phyloP scores from a whole-genome alignment of 2,888 invertebrate genomes.

The Spialia ferax region DNA sequence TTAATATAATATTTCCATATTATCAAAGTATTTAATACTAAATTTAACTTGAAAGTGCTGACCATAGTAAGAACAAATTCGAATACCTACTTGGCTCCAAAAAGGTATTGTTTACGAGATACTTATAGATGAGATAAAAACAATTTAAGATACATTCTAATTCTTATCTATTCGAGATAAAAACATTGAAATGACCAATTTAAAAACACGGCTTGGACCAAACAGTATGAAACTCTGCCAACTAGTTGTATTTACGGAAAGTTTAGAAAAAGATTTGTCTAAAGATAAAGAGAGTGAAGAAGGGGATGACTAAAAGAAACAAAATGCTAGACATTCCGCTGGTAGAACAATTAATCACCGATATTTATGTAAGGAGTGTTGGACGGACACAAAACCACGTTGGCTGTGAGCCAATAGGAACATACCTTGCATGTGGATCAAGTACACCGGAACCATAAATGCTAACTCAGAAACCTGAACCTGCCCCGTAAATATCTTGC shows the following conservation, averaged over 20 bases:
- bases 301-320: slow-evolving; percentile 1
- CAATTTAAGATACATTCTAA: slow-evolving; percentile 17
- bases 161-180: slow-evolving; percentile 22
- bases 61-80: not conserved
- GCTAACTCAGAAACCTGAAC: slow-evolving; percentile 44
- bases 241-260: slow-evolving; percentile 9
- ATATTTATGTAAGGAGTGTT: slow-evolving; percentile 16
- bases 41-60: not conserved
- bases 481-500: slow-evolving; percentile 34
- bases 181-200: slow-evolving; percentile 18
- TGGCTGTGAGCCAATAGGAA: slow-evolving; percentile 20
- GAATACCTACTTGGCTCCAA: not conserved
- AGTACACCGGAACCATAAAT: slow-evolving; percentile 41
- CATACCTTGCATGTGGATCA: slow-evolving; percentile 43
- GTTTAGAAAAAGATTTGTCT: slow-evolving; percentile 17
- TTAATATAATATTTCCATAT: too few species aligned
- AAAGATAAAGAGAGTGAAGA: slow-evolving; percentile 11
- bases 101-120: not conserved
- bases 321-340: slow-evolving; percentile 2
- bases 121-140: slow-evolving; percentile 4
- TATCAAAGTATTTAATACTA: too few species aligned
- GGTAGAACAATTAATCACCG: slow-evolving; percentile 27
- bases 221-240: slow-evolving; percentile 8
- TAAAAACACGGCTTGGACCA: slow-evolving; percentile 24
- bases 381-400: slow-evolving; percentile 3